phyloP scores from a whole-genome alignment of 2,888 invertebrate species.

The Scaptomyza tumidula region DNA sequence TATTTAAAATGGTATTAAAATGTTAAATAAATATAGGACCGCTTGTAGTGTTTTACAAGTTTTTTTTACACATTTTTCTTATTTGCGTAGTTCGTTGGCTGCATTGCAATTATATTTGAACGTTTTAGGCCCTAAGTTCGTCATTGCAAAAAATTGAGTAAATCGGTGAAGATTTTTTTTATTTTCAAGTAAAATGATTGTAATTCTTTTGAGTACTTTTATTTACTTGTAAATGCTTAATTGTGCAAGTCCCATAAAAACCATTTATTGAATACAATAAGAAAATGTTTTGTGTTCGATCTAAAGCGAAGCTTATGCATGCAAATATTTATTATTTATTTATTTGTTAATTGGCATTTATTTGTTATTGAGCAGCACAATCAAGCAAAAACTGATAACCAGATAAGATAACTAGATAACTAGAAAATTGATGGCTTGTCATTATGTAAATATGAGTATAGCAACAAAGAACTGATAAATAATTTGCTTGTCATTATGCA shows the following conservation, averaged over 20 bases:
- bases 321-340: background rate
- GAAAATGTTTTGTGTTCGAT: background rate
- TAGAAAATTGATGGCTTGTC: background rate
- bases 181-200: too few relatives aligned
- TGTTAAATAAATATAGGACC: background rate
- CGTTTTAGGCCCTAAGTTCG: background rate
- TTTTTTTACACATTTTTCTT: too few relatives aligned
- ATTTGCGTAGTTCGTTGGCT: too few relatives aligned
- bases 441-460: too few relatives aligned
- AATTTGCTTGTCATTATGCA: conserved; percentile 1
- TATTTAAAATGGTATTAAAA: background rate
- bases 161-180: too few relatives aligned
- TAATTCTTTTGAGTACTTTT: too few relatives aligned
- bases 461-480: background rate
- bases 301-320: background rate
- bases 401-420: too few relatives aligned
- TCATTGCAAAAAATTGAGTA: background rate
- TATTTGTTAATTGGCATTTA: background rate
- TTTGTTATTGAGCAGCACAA: too few relatives aligned
- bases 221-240: too few relatives aligned
- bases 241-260: too few relatives aligned
- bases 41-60: background rate
- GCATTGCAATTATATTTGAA: too few relatives aligned
- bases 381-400: background rate
- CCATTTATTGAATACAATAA: background rate